phyloP scores from a whole-genome alignment of 2,113 vertebrate genomes.

The Caracal caracal region DNA sequence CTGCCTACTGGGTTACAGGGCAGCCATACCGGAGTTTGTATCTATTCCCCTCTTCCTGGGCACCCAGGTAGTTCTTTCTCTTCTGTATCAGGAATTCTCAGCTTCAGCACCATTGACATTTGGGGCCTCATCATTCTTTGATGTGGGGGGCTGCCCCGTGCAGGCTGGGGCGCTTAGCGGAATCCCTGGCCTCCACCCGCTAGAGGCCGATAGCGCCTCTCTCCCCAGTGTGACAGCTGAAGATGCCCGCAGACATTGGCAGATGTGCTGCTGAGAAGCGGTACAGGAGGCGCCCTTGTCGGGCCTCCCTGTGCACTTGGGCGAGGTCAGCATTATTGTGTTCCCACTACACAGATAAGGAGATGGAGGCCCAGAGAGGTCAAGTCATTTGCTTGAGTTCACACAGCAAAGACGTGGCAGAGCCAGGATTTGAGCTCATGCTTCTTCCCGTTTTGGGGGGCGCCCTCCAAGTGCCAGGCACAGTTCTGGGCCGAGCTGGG shows the following conservation, averaged over 20 bases:
- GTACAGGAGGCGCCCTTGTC: neutral
- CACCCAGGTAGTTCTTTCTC: neutral
- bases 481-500: neutral
- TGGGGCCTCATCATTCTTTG: neutral
- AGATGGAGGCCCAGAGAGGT: neutral
- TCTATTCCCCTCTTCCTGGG: neutral
- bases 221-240: neutral
- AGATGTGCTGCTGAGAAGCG: neutral
- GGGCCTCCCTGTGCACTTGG: neutral
- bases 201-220: neutral
- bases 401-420: neutral
- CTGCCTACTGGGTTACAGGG: neutral
- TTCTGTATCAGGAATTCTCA: neutral
- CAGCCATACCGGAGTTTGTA: accelerated
- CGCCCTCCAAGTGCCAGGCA: neutral
- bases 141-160: too few relatives aligned
- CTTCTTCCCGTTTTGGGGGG: neutral
- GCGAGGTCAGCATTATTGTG: too few relatives aligned
- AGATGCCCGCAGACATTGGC: neutral
- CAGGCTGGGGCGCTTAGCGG: neutral
- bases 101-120: neutral
- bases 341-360: neutral
- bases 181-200: neutral
- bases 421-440: neutral
- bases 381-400: neutral